A percentile compares a stretch with the other conserved stretches of the same genome.
Evolutionary conservation across 2,113 vertebrate genomes (phyloP).

Genomic region (Merops nubicus): DNA sequence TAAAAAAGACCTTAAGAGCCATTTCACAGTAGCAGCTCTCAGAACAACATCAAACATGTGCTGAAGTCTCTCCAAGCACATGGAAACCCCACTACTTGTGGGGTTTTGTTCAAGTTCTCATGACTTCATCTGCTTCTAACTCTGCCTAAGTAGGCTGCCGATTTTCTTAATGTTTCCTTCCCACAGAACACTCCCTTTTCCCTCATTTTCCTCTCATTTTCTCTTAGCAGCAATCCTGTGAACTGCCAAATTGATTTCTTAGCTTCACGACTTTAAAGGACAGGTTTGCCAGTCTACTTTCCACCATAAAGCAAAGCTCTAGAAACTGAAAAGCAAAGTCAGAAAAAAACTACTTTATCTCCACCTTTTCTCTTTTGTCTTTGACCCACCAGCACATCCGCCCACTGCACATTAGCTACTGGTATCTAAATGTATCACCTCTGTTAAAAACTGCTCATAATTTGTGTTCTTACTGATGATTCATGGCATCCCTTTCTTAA

Average conservation of each 20-base stretch:
- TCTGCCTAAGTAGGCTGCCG: background rate
- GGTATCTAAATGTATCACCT: background rate
- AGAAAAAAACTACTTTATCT: background rate
- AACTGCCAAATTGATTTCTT: background rate
- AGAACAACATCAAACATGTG: background rate
- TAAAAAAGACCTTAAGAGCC: background rate
- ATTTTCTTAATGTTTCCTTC: background rate
- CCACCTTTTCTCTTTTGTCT: background rate
- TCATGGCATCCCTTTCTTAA: background rate
- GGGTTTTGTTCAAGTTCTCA: background rate
- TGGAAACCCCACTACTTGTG: background rate
- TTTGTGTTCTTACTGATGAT: background rate
- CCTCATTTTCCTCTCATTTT: background rate
- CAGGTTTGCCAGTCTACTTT: background rate
- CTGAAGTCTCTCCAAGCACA: background rate
- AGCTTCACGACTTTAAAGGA: background rate
- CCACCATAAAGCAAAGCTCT: background rate
- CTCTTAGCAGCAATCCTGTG: background rate
- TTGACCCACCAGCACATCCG: background rate
- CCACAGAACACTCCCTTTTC: background rate
- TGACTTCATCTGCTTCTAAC: background rate
- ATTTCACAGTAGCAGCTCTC: background rate
- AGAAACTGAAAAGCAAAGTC: background rate
- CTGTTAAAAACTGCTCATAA: background rate
- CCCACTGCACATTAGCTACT: fast-evolving